Base-by-base conservation (phyloP, 2,113 vertebrate species). In the Regulus satrapa region DNA sequence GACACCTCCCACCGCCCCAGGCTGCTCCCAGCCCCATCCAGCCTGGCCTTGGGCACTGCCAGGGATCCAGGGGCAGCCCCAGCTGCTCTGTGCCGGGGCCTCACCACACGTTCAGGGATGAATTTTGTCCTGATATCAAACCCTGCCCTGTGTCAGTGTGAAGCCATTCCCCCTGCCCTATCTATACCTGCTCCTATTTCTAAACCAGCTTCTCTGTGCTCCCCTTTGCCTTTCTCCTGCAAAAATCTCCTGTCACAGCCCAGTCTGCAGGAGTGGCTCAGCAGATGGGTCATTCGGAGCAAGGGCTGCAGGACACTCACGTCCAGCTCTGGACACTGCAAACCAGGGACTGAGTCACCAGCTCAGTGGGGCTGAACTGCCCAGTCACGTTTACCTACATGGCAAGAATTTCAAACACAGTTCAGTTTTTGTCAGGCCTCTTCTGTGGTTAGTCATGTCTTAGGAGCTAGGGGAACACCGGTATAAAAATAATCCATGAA, bases 161-260 rank as follows among this genome's bases (percentile, higher is more conserved):
- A 43, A 32, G 20, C 36, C 36, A 19, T 48, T 64, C 34, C 59
- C 56, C 18, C 46, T 16, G 31, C 8, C 48, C 56, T 31, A 15
- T 3, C 80, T 23, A 3, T 32, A 15, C 6, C 45, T 59, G 7
- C 21, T 79, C 1, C 0, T 12, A 1, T 21, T 31, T 45, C 62
- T 10, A 12, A 59, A 40, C 7, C 34, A 23, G 4, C 28, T 43
- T 36, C 32, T 20, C n/a, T 18, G 24, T 25, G 5, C 63, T 62
- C 10, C 36, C 15, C 51, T 71, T 38, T 56, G 48, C 43, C 75
- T n/a, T 49, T 28, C 68, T 59, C 25, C 59, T 48, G 23, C 6
- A 5, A 14, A 2, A 4, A 5, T 2, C n/a, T 23, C 1, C 49
- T 7, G 21, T 3, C 10, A 1, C 12, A 11, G 48, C 34, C 48